A percentile compares a stretch with the other conserved stretches of the same genome.
These are phyloP conservation scores for Temnothorax ravouxi DNA, from an alignment of 2,888 invertebrate species.

Conservation along the genomic window DNA sequence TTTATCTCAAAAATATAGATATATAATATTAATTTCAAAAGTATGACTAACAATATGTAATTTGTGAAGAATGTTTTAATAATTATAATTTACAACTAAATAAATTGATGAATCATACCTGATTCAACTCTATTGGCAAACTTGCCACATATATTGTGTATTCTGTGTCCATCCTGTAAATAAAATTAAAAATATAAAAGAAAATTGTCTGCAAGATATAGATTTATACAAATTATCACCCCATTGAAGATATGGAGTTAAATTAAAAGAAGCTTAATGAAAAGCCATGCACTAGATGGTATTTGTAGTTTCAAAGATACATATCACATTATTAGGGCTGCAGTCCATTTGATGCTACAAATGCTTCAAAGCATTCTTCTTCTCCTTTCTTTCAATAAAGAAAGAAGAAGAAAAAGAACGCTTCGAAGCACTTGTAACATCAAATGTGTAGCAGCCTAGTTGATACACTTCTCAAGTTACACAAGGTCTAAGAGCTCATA, in stretches of 20 bases:
- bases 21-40: constrained; percentile 8
- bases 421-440: no score
- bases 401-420: no score
- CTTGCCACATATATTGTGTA: constrained; percentile 76
- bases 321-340: background rate
- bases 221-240: background rate
- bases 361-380: no score
- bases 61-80: background rate
- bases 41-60: constrained; percentile 2
- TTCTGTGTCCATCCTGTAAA: constrained; percentile 54
- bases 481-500: background rate
- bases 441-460: no score
- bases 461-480: background rate
- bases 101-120: constrained; percentile 66
- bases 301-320: background rate
- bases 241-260: no score
- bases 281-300: background rate
- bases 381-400: no score
- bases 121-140: constrained; percentile 77
- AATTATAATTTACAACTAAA: constrained; percentile 18
- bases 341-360: no score
- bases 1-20: constrained; percentile 1
- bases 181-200: background rate
- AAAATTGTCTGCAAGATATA: background rate
- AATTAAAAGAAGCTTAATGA: background rate